These are phyloP conservation scores for Channallabes apus DNA, from an alignment of 2,797 vertebrate species.

Conservation along the genomic window DNA sequence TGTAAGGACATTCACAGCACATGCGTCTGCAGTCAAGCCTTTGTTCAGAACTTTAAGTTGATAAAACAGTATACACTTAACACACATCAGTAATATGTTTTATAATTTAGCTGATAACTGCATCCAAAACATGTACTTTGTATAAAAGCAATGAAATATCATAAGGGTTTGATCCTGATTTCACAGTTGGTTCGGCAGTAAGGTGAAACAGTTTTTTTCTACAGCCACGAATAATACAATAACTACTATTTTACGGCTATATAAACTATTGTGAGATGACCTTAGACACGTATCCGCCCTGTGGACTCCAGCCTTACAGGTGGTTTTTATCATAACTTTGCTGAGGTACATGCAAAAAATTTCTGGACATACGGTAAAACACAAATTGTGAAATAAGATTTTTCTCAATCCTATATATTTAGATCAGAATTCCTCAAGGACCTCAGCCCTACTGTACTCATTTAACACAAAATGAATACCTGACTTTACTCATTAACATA, in stretches of 20 bases:
- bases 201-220: background rate
- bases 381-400: background rate
- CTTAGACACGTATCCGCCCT: background rate
- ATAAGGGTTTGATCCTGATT: background rate
- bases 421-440: background rate
- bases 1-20: background rate
- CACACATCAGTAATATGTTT: slow-evolving; percentile 57
- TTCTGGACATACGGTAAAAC: background rate
- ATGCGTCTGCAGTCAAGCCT: background rate
- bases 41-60: background rate
- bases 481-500: background rate
- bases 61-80: background rate
- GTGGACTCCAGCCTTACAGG: background rate
- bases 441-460: background rate
- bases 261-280: background rate
- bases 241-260: background rate
- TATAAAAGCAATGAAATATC: background rate
- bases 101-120: slow-evolving; percentile 78
- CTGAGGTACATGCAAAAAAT: background rate
- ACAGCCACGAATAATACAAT: background rate
- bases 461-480: background rate
- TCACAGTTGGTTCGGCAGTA: background rate
- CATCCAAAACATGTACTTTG: background rate
- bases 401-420: background rate
- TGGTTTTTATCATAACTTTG: background rate